A percentile compares a stretch with the other conserved stretches of the same genome.
These are phyloP conservation scores for Vanacampus margaritifer DNA, from an alignment of 2,113 vertebrate species.

Conservation along the genomic window DNA sequence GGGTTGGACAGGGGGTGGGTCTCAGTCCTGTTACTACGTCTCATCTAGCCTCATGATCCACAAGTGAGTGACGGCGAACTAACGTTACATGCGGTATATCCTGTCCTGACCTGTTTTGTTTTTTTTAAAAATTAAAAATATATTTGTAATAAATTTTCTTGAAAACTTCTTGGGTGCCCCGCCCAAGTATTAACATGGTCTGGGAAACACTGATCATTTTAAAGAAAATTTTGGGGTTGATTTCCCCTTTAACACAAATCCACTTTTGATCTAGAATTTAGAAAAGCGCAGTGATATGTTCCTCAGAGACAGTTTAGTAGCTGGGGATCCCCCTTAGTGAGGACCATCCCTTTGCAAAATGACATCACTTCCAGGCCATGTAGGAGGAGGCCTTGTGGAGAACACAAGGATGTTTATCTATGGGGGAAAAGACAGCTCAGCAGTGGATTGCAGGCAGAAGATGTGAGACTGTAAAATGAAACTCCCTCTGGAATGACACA, in stretches of 20 bases:
- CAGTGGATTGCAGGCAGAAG: slow-evolving; percentile 1
- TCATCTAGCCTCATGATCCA: no score
- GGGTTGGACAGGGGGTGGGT: no score
- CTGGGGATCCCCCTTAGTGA: slow-evolving; percentile 32
- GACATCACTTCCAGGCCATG: slow-evolving; percentile 52
- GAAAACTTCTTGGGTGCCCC: no score
- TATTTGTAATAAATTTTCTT: no score
- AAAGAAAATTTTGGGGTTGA: no score
- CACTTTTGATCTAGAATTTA: neutral
- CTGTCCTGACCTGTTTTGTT: no score
- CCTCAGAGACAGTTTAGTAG: slow-evolving; percentile 13
- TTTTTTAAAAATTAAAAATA: no score
- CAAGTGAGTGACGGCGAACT: no score
- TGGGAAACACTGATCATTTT: no score
- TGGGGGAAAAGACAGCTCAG: slow-evolving; percentile 25
- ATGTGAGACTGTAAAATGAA: slow-evolving; percentile 4
- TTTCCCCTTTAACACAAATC: neutral
- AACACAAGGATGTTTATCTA: slow-evolving; percentile 26
- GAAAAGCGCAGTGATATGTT: neutral
- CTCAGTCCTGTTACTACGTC: no score
- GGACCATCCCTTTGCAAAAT: slow-evolving; percentile 33
- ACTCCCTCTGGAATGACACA: neutral
- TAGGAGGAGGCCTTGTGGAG: slow-evolving; percentile 20
- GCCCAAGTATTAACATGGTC: no score
- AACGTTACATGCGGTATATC: no score